These are phyloP conservation scores for Idris sp. DNA, from an alignment of 1,140 invertebrate species.

Conservation along the genomic window DNA sequence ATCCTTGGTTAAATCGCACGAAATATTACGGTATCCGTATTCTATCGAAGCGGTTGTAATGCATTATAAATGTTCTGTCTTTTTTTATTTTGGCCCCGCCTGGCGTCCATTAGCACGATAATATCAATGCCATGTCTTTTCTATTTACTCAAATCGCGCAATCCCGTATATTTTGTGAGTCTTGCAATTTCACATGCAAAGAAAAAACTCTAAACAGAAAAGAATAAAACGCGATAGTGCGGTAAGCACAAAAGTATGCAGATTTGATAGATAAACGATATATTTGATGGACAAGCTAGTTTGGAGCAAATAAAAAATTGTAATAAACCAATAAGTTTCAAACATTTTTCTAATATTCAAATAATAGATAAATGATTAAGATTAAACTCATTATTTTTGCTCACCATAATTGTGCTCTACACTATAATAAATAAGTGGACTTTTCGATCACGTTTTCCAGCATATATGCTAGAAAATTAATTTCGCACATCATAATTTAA, in stretches of 20 bases:
- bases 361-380: no score
- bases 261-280: no score
- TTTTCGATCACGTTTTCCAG: no score
- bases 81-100: conserved; percentile 28
- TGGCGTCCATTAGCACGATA: conserved; percentile 48
- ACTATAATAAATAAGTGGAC: no score
- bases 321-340: no score
- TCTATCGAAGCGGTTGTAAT: conserved; percentile 43
- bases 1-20: conserved; percentile 38
- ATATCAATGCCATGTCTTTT: conserved; percentile 52
- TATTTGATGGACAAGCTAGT: no score
- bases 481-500: no score
- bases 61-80: conserved; percentile 50
- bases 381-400: no score
- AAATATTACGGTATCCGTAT: conserved; percentile 44
- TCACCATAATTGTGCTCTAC: no score
- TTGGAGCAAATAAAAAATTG: no score
- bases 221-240: conserved; percentile 38
- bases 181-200: conserved; percentile 34
- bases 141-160: conserved; percentile 49
- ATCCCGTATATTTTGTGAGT: conserved; percentile 41
- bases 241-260: conserved; percentile 30
- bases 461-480: no score
- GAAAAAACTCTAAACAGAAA: conserved; percentile 43
- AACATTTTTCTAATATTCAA: no score